Evolutionary conservation across 2,888 invertebrate species (phyloP), one percentile per base, ranked within the genome.

Genomic region (Hypomecis punctinalis): DNA sequence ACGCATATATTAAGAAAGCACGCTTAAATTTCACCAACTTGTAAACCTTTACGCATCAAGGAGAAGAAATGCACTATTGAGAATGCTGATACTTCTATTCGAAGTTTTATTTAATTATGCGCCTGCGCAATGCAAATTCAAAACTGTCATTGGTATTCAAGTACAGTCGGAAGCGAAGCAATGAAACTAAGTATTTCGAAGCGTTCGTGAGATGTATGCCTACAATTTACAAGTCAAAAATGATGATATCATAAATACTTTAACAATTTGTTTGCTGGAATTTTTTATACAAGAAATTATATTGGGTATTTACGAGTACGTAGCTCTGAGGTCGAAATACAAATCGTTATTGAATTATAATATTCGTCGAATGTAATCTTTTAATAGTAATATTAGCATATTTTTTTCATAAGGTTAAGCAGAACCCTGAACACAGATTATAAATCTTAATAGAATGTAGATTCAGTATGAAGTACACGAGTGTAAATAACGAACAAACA

Each of bases 221-320:
- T 71, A 73, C 71, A 58, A 76, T 75, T 76, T 76, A 75, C 78
- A 78, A 80, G 72, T 76, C 72, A 74, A 75, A 79, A 74, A 63
- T 66, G 66, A 56, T 71, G 71, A 82, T 78, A 82, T 83, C 82
- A 84, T 77, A 71, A 56, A 73, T 69, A 62, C 70, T 51, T 48
- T 54, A 69, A 63, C 69, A 63, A 59, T 43, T 45, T 56, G 68
- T 70, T 73, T 71, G 66, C 61, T 51, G 66, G 69, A 67, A 65
- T 43, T 67, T 71, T 71, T 63, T 51, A 49, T 52, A 51, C 51
- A 11, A 13, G 33, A 35, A 61, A 46, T 55, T 66, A 23, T 23
- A 62, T 64, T 47, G 8, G 39, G n/a, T 23, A 46, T 46, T 47
- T 49, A 37, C n/a, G n/a, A n/a, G n/a, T n/a, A n/a, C 39, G 8